Conservation (phyloP, 2,888 invertebrate species). For the Salticus scenicus region DNA sequence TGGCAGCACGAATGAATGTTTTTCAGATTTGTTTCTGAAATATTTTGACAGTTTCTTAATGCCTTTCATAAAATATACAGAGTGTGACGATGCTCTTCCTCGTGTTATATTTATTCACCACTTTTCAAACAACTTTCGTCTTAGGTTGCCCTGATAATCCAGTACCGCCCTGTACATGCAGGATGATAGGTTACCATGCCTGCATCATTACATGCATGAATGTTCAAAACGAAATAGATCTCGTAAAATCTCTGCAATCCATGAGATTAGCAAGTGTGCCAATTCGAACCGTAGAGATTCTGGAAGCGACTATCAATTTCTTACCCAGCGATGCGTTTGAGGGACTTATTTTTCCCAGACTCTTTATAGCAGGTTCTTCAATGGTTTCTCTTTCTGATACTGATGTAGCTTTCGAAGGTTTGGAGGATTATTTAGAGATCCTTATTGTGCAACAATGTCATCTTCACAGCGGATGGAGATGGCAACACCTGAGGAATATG, state of each 20-base stretch:
- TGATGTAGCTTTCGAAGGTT: slow-evolving; percentile 31
- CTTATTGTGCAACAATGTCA: not conserved
- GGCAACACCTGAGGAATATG: slow-evolving; percentile 20
- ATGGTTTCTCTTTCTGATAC: slow-evolving; percentile 18
- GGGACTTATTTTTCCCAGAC: slow-evolving; percentile 8
- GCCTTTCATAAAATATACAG: no score
- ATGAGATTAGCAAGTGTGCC: not conserved
- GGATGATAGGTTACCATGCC: not conserved
- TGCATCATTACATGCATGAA: not conserved
- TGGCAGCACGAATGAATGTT: no score
- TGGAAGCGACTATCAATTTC: not conserved
- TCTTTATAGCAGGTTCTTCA: not conserved
- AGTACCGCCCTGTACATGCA: slow-evolving; percentile 15
- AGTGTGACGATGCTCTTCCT: no score
- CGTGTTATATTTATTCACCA: no score
- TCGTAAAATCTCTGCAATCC: not conserved
- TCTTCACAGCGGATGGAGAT: slow-evolving; percentile 17
- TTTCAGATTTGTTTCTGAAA: no score
- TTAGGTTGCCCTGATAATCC: slow-evolving; percentile 7
- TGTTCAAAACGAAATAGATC: not conserved
- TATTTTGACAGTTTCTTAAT: no score
- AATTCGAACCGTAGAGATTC: slow-evolving; percentile 1
- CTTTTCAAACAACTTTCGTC: no score
- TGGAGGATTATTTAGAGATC: slow-evolving; percentile 20
- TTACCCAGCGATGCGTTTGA: slow-evolving; percentile 17